These are phyloP conservation scores for Drosophila stalkeri DNA, from an alignment of 2,888 invertebrate species.

Conservation along the genomic window DNA sequence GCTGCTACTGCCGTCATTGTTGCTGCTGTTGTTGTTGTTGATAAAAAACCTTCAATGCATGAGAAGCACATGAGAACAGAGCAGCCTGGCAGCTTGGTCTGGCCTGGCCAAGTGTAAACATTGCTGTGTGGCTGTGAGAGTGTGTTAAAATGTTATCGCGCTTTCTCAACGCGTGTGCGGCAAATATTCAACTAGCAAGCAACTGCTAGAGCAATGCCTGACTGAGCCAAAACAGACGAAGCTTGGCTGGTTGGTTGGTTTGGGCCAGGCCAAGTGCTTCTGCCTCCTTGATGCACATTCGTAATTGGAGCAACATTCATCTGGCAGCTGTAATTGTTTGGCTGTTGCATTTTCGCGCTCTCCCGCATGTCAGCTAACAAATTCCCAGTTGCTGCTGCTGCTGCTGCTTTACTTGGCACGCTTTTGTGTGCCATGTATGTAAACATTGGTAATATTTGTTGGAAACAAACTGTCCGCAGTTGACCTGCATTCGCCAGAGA, in stretches of 20 bases:
- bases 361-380: conserved; percentile 33
- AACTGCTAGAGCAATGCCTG: conserved; percentile 26
- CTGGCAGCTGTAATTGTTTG: conserved; percentile 72
- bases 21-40: conserved; percentile 13
- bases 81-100: conserved; percentile 21
- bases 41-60: conserved; percentile 32
- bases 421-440: conserved; percentile 34
- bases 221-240: conserved; percentile 2
- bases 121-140: conserved; percentile 20
- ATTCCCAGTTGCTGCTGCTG: conserved; percentile 19
- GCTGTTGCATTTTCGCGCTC: conserved; percentile 63
- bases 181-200: conserved; percentile 59
- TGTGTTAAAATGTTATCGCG: conserved; percentile 79
- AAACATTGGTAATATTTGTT: conserved; percentile 50
- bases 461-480: conserved; percentile 40
- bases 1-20: background rate
- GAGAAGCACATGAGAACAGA: conserved; percentile 34
- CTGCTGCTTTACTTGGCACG: conserved; percentile 49
- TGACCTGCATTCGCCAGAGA: conserved; percentile 62
- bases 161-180: conserved; percentile 65
- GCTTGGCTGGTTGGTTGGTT: conserved; percentile 14
- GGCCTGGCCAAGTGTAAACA: conserved; percentile 8
- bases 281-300: conserved; percentile 31
- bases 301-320: conserved; percentile 72
- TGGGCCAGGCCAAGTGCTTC: conserved; percentile 34